phyloP scores from a whole-genome alignment of 2,888 invertebrate species.

The Argyra leucocephala region DNA sequence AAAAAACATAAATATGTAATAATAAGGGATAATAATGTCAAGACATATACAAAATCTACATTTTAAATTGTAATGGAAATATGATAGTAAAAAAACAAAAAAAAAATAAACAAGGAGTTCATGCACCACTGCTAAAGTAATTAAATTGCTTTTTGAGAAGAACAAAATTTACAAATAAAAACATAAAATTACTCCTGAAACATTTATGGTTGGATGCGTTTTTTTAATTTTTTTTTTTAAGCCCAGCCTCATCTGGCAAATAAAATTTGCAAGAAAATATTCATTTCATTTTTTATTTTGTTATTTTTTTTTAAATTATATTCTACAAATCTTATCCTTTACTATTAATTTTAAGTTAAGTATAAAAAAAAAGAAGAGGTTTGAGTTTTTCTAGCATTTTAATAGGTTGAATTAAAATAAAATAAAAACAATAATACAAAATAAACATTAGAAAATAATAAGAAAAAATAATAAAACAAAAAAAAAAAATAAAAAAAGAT shows the following conservation, averaged over 20 bases:
- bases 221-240: not conserved
- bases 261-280: not conserved
- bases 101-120: not conserved
- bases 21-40: not conserved
- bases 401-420: too few species aligned
- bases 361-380: too few species aligned
- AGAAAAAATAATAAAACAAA: too few species aligned
- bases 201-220: constrained; percentile 3
- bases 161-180: not conserved
- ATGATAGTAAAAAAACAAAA: not conserved
- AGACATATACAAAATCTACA: not conserved
- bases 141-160: not conserved
- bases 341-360: too few species aligned
- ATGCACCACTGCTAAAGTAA: not conserved
- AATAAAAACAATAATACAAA: too few species aligned
- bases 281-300: not conserved
- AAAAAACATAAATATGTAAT: not conserved
- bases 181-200: not conserved
- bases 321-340: too few species aligned
- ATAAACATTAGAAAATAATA: too few species aligned
- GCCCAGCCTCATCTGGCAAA: constrained; percentile 1
- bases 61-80: not conserved
- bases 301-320: too few species aligned
- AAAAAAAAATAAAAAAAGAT: too few species aligned
- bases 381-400: too few species aligned